Percentiles rank a stretch among this genome's conserved stretches.
Conservation (phyloP, 2,797 vertebrate genomes). For the Ibycter americanus region DNA sequence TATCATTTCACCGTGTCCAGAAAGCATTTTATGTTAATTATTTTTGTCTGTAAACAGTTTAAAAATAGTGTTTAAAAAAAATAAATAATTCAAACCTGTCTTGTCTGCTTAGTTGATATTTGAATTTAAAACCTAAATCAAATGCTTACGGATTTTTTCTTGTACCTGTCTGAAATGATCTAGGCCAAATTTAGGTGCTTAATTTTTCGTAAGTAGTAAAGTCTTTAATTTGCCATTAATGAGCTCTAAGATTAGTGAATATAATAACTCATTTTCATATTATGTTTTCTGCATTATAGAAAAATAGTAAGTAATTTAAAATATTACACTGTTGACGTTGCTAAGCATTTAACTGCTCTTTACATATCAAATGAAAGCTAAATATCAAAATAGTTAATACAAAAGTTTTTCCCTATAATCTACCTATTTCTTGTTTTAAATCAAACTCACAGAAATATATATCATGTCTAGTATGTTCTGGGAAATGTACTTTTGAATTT, state of each 20-base stretch:
- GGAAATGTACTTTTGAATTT: neutral
- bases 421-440: neutral
- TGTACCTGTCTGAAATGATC: neutral
- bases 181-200: neutral
- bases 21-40: neutral
- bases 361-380: neutral
- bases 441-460: neutral
- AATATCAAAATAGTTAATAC: neutral
- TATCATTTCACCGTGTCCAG: neutral
- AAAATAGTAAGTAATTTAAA: neutral
- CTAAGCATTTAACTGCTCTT: neutral
- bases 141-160: neutral
- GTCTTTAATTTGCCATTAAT: neutral
- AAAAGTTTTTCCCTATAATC: neutral
- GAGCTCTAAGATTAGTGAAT: neutral
- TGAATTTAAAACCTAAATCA: neutral
- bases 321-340: neutral
- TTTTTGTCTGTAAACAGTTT: conserved; percentile 5
- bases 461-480: neutral
- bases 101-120: neutral
- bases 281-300: neutral
- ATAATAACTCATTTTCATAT: neutral
- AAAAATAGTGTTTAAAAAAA: neutral
- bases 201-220: neutral
- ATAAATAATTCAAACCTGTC: neutral